A percentile compares a stretch with the other conserved stretches of the same genome.
phyloP scores from a whole-genome alignment of 2,797 vertebrate genomes.

The Characodon lateralis region DNA sequence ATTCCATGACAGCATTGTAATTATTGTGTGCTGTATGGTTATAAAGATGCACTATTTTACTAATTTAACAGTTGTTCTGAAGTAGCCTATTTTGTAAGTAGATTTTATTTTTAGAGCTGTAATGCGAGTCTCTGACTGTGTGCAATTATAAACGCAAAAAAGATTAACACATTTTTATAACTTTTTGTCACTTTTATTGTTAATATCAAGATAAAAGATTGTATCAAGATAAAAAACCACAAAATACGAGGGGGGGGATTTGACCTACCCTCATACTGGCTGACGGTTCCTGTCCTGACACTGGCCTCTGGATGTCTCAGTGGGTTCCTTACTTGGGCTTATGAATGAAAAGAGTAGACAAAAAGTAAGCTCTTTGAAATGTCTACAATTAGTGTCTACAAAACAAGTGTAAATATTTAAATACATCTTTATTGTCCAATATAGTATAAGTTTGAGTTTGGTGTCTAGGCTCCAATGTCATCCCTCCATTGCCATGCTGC shows the following conservation, averaged over 20 bases:
- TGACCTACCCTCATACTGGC: neutral
- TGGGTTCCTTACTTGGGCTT: too few species aligned
- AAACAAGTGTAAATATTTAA: too few species aligned
- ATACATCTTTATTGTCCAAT: too few species aligned
- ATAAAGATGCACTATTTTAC: neutral
- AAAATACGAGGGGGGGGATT: neutral
- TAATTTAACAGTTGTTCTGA: neutral
- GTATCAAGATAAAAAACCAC: neutral
- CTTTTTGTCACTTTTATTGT: neutral
- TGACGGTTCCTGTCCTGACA: neutral
- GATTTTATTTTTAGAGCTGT: neutral
- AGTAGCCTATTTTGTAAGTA: neutral
- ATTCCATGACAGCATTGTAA: neutral
- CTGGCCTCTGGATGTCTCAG: neutral
- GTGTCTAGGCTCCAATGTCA: too few species aligned
- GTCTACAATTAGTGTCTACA: too few species aligned
- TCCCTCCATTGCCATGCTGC: too few species aligned
- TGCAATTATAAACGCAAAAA: neutral
- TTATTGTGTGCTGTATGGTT: neutral
- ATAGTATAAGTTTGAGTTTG: too few species aligned
- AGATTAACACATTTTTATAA: neutral
- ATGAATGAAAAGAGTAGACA: neutral
- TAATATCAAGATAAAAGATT: neutral
- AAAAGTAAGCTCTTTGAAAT: too few species aligned
- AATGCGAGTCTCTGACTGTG: neutral